Conservation (phyloP, 37 sponge, comb jelly and placozoan genomes). For the Tethya wilhelma region DNA sequence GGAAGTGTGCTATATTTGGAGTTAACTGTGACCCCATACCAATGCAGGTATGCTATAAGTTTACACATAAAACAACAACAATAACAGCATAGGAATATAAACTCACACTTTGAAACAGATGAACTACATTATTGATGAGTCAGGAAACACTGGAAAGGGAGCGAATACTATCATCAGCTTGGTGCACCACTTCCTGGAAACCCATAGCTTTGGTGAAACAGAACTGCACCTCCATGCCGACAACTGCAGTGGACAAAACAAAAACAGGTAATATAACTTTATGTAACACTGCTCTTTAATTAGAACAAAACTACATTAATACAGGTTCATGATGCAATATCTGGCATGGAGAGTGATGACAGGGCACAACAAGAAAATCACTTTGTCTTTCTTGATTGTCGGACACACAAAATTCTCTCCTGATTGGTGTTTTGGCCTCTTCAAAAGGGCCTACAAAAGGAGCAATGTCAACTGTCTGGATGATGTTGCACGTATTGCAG, state of each 20-base stretch:
- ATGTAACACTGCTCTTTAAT: no score
- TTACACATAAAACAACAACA: no score
- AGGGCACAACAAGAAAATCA: no score
- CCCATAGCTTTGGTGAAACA: constrained; percentile 9
- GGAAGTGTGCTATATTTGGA: constrained; percentile 66
- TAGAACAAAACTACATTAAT: no score
- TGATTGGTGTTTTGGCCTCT: constrained; percentile 42
- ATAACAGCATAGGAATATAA: no score
- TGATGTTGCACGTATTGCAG: constrained; percentile 12
- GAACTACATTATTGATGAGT: constrained; percentile 29
- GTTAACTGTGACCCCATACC: constrained; percentile 65
- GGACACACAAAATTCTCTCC: no score
- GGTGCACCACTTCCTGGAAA: constrained; percentile 9
- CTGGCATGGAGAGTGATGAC: no score
- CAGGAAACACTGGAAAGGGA: constrained; percentile 13
- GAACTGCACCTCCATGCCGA: constrained; percentile 17
- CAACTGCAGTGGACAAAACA: constrained; percentile 35
- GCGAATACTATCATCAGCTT: constrained; percentile 6
- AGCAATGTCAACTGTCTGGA: constrained; percentile 14
- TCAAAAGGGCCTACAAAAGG: constrained; percentile 27
- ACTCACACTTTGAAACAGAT: no score
- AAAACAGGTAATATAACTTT: no score
- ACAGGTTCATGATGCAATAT: no score
- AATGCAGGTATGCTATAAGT: no score
- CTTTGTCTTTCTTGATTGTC: no score